Evolutionary conservation across 2,113 vertebrate genomes (phyloP).

Genomic region (Chinchilla lanigera): DNA sequence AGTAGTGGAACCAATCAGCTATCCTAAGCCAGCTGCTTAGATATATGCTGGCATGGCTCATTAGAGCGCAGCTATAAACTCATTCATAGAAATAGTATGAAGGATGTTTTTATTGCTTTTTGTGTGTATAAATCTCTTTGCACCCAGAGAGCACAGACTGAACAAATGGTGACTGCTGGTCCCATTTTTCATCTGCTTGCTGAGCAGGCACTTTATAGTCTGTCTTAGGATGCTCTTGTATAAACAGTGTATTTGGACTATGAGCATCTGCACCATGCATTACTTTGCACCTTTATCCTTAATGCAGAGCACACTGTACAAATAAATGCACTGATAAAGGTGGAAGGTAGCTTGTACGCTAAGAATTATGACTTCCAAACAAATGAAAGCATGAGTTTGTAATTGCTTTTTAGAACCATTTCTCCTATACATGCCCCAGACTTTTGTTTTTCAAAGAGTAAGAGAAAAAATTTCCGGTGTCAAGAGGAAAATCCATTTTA

Average conservation of each 20-base stretch:
- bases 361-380: slow-evolving; percentile 62
- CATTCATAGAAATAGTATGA: slow-evolving; percentile 64
- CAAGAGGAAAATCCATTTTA: slow-evolving; percentile 60
- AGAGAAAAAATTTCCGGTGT: not conserved
- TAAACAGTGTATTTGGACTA: slow-evolving; percentile 14
- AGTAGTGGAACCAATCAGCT: slow-evolving; percentile 77
- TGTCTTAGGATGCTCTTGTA: not conserved
- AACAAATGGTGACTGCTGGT: slow-evolving; percentile 65
- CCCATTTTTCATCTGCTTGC: slow-evolving; percentile 47
- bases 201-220: slow-evolving; percentile 59
- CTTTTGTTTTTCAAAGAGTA: slow-evolving; percentile 58
- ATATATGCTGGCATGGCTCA: slow-evolving; percentile 50
- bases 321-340: not conserved
- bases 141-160: slow-evolving; percentile 62
- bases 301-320: not conserved
- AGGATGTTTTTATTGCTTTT: slow-evolving; percentile 78
- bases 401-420: slow-evolving; percentile 57
- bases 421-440: not conserved
- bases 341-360: not conserved
- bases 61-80: slow-evolving; percentile 61
- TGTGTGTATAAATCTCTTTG: slow-evolving; percentile 79
- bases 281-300: slow-evolving; percentile 66
- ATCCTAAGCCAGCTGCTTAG: slow-evolving; percentile 71
- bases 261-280: slow-evolving; percentile 47
- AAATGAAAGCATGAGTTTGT: slow-evolving; percentile 65